These are phyloP conservation scores for Oxyteleia sp. DNA, from an alignment of 2,888 invertebrate genomes.

Conservation along the genomic window DNA sequence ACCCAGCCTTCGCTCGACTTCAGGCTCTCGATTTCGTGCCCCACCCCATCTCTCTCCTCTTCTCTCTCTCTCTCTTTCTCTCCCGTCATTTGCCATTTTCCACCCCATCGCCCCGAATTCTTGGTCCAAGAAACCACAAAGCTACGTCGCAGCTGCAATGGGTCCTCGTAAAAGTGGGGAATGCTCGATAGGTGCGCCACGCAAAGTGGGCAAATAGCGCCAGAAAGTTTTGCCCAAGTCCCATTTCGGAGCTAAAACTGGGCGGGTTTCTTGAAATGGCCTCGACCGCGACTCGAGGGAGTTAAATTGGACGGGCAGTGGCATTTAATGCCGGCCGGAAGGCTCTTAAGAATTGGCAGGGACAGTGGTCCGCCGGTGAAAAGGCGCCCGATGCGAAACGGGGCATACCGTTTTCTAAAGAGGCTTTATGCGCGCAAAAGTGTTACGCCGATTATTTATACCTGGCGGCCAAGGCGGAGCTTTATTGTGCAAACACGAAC, in stretches of 20 bases:
- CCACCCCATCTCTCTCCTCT: slow-evolving; percentile 28
- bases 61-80: no score
- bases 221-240: no score
- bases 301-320: no score
- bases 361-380: slow-evolving; percentile 49
- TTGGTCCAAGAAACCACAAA: slow-evolving; percentile 59
- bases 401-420: slow-evolving; percentile 57
- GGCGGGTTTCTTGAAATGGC: no score
- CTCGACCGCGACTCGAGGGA: no score
- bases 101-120: slow-evolving; percentile 48
- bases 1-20: slow-evolving; percentile 74
- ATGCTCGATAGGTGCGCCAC: no score
- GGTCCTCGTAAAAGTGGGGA: no score
- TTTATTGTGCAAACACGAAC: slow-evolving; percentile 58
- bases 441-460: slow-evolving; percentile 69
- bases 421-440: slow-evolving; percentile 60
- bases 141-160: no score
- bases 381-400: slow-evolving; percentile 46
- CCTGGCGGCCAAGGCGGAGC: slow-evolving; percentile 46
- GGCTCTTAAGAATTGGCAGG: slow-evolving; percentile 84
- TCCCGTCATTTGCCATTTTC: slow-evolving; percentile 49
- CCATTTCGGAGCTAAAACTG: no score
- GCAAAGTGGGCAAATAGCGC: no score
- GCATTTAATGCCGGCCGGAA: slow-evolving; percentile 81
- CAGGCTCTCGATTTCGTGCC: slow-evolving; percentile 51